Conservation (phyloP, 1,140 invertebrate genomes). For the Monomorium pharaonis region DNA sequence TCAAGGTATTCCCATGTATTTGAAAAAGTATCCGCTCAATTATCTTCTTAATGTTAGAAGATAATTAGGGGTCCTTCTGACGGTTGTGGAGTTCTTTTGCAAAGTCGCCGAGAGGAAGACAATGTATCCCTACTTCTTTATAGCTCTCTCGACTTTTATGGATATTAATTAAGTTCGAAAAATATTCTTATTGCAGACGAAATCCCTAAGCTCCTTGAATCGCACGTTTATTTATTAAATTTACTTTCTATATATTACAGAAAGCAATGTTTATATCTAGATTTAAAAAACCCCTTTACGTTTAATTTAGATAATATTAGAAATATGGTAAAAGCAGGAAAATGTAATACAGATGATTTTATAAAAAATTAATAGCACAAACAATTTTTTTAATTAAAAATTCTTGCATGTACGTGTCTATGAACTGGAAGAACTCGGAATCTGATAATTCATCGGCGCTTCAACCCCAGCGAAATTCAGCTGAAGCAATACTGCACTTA, state of each 20-base stretch:
- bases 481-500: not conserved
- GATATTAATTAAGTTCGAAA: not conserved
- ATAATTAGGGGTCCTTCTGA: not conserved
- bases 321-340: not conserved
- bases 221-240: not conserved
- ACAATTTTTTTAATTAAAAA: not conserved
- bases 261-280: not conserved
- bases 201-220: too few species aligned
- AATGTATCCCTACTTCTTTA: not conserved
- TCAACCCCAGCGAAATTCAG: not conserved
- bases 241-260: not conserved
- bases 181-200: not conserved
- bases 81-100: not conserved
- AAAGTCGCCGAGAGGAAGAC: not conserved
- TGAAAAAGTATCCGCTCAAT: not conserved
- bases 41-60: not conserved
- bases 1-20: not conserved
- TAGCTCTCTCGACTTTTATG: not conserved
- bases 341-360: not conserved
- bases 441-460: not conserved
- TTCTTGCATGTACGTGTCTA: not conserved
- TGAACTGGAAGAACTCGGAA: not conserved
- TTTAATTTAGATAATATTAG: not conserved
- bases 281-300: not conserved
- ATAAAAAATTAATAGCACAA: not conserved